These are phyloP conservation scores for Xyliphius kryptos DNA, from an alignment of 2,113 vertebrate genomes.

Conservation along the genomic window DNA sequence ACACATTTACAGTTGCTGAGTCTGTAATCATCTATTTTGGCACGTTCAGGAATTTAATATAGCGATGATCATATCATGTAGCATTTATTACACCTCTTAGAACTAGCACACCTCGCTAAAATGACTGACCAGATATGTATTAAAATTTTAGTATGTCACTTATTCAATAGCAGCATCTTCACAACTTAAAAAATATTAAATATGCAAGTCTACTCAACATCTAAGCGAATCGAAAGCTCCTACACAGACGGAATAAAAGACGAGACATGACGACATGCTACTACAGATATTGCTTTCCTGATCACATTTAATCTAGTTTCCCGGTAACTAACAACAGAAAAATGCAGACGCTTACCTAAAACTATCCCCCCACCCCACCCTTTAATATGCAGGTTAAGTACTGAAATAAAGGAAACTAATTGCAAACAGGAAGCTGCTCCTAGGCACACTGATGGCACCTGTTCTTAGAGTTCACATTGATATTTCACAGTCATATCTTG, in stretches of 20 bases:
- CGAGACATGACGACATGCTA: slow-evolving; percentile 66
- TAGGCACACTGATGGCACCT: slow-evolving; percentile 42
- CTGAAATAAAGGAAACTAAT: slow-evolving; percentile 45
- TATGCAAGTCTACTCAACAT: slow-evolving; percentile 62
- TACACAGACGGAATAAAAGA: slow-evolving; percentile 66
- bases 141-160: slow-evolving; percentile 61
- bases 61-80: slow-evolving; percentile 58
- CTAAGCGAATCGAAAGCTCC: slow-evolving; percentile 65
- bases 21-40: slow-evolving; percentile 67
- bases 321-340: slow-evolving; percentile 49
- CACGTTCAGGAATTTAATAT: slow-evolving; percentile 66
- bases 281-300: slow-evolving; percentile 73
- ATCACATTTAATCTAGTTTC: slow-evolving; percentile 64
- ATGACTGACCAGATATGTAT: slow-evolving; percentile 67
- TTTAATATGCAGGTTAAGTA: slow-evolving; percentile 38
- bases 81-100: slow-evolving; percentile 57
- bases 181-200: slow-evolving; percentile 60
- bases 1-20: slow-evolving; percentile 52
- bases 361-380: too few relatives aligned
- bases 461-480: slow-evolving; percentile 49
- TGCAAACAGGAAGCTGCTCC: slow-evolving; percentile 40
- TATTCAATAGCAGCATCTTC: slow-evolving; percentile 75
- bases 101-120: slow-evolving; percentile 65
- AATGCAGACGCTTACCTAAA: slow-evolving; percentile 41
- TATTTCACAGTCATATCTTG: slow-evolving; percentile 50